Evolutionary conservation across 2,888 invertebrate species (phyloP).

Genomic region (Xanthorhoe designata): DNA sequence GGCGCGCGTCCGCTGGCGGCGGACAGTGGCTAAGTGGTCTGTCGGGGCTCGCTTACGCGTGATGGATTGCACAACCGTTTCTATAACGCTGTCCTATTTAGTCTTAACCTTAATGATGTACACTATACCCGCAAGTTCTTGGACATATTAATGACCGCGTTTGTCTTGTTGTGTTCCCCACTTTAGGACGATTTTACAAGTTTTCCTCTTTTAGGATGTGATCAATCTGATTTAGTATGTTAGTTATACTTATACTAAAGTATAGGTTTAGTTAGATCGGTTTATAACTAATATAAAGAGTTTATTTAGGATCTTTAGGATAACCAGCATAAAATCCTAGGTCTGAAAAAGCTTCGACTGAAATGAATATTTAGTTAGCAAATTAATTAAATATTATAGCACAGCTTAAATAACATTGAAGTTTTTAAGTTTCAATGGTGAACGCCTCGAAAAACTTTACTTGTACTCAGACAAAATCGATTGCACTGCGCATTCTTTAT

Average conservation of each 20-base stretch:
- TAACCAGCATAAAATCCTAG: not conserved
- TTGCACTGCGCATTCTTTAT: constrained; percentile 20
- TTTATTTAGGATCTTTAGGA: too few species aligned
- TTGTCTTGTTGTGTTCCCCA: constrained; percentile 41
- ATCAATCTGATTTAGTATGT: not conserved
- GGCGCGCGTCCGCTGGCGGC: constrained; percentile 61
- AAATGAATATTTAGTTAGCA: not conserved
- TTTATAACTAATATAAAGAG: too few species aligned
- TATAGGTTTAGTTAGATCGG: too few species aligned
- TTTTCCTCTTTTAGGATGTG: constrained; percentile 1
- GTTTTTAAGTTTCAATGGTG: constrained; percentile 2
- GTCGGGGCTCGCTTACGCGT: constrained; percentile 72
- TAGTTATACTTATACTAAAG: not conserved
- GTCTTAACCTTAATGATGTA: constrained; percentile 62
- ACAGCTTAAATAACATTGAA: not conserved
- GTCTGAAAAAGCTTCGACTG: not conserved
- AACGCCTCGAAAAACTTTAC: constrained; percentile 12
- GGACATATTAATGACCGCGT: constrained; percentile 55
- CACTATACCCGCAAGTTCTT: constrained; percentile 52
- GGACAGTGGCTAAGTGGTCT: constrained; percentile 77
- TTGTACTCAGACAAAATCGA: constrained; percentile 25
- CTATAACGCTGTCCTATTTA: constrained; percentile 62
- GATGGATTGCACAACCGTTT: constrained; percentile 72
- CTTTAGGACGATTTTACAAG: constrained; percentile 13
- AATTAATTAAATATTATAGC: not conserved